phyloP scores from a whole-genome alignment of 2,113 vertebrate species.

The human (Homo sapiens) region DNA sequence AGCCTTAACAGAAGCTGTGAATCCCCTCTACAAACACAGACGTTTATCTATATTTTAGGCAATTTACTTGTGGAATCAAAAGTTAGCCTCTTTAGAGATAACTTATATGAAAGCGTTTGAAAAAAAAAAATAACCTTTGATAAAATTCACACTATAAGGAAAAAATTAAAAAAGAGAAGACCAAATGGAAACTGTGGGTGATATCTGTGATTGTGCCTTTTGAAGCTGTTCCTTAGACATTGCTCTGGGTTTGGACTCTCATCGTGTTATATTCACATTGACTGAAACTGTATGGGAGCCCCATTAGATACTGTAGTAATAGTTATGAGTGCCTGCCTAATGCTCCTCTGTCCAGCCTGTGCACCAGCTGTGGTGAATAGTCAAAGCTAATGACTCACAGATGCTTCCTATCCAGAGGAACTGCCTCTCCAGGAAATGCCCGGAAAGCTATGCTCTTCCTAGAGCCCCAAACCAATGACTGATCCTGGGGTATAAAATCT shows the following conservation, averaged over 20 bases:
- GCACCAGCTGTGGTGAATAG: neutral
- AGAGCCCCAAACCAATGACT: neutral
- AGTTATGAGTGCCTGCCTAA: neutral
- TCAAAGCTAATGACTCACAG: neutral
- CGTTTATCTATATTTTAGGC: conserved; percentile 59
- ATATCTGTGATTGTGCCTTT: conserved; percentile 54
- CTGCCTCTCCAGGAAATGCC: neutral
- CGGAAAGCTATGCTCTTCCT: neutral
- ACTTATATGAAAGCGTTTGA: conserved; percentile 59
- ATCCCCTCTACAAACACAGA: conserved; percentile 38
- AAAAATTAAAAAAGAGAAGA: conserved; percentile 13
- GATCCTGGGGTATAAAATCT: neutral
- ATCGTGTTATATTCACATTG: neutral
- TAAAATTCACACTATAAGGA: conserved; percentile 14
- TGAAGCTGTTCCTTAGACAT: neutral
- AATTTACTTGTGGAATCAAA: conserved; percentile 52
- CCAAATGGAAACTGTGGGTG: conserved; percentile 56
- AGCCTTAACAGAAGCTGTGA: conserved; percentile 17
- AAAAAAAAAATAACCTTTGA: conserved; percentile 55
- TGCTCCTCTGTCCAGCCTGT: neutral
- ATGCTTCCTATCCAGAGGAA: neutral
- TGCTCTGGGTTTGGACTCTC: neutral
- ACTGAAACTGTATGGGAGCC: neutral
- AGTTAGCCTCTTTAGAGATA: conserved; percentile 58
- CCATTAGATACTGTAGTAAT: neutral